Evolutionary conservation across 2,113 vertebrate species (phyloP).

Genomic region (Eira barbara): DNA sequence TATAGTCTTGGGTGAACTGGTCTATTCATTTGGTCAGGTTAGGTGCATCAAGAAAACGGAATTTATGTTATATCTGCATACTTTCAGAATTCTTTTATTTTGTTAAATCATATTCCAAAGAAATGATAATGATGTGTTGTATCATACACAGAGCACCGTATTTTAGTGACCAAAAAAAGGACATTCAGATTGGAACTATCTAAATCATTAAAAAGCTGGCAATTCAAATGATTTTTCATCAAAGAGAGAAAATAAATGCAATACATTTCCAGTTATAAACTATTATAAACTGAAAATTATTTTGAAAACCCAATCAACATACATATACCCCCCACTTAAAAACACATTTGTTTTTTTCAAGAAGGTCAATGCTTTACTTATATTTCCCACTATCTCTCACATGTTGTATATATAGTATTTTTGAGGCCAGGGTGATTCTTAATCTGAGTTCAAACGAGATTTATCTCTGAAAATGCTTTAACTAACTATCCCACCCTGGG

Average conservation of each 20-base stretch:
- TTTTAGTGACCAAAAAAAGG: slow-evolving; percentile 1
- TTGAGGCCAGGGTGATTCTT: slow-evolving; percentile 17
- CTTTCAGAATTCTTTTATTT: not conserved
- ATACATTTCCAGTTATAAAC: not conserved
- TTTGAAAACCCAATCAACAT: not conserved
- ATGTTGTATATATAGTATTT: not conserved
- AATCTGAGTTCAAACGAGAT: not conserved
- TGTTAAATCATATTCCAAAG: not conserved
- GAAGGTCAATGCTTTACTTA: not conserved
- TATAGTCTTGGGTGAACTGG: not conserved
- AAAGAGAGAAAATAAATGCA: not conserved
- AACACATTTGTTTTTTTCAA: not conserved
- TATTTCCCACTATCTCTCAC: not conserved
- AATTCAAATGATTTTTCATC: not conserved
- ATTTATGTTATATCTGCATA: not conserved
- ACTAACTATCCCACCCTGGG: not conserved
- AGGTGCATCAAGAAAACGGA: not conserved
- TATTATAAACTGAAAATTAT: not conserved
- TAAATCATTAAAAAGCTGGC: not conserved
- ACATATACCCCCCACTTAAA: not conserved
- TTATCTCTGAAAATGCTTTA: slow-evolving; percentile 19
- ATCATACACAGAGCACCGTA: not conserved
- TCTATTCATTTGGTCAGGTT: not conserved
- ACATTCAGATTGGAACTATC: not conserved
- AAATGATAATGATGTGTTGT: not conserved